Conservation (phyloP, 1,140 invertebrate genomes). For the Bombus affinis region DNA sequence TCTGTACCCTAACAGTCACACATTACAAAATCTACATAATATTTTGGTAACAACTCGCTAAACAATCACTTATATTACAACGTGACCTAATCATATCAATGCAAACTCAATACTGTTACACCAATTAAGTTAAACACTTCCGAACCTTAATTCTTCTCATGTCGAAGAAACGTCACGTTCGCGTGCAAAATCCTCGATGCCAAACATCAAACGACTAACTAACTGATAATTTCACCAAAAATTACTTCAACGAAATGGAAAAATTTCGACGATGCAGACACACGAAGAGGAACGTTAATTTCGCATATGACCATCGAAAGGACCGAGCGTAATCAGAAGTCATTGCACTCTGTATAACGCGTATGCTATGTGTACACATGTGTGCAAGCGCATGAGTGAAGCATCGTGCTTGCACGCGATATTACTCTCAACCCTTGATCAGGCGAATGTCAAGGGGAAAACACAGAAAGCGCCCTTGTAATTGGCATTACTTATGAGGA, state of each 20-base stretch:
- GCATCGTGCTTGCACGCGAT: neutral
- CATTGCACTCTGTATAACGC: constrained; percentile 2
- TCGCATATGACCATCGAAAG: neutral
- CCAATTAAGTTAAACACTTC: neutral
- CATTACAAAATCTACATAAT: neutral
- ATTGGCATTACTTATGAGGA: constrained; percentile 49
- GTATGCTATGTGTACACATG: neutral
- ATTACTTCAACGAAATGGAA: neutral
- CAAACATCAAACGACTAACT: neutral
- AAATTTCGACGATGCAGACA: neutral
- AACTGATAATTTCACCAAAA: neutral
- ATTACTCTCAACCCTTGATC: neutral
- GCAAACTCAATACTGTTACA: neutral
- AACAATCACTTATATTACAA: neutral
- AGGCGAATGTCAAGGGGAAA: neutral
- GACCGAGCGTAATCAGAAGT: constrained; percentile 17
- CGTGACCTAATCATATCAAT: too few species aligned
- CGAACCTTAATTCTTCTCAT: neutral
- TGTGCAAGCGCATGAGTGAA: neutral
- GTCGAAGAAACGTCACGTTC: neutral
- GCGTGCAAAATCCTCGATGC: too few species aligned
- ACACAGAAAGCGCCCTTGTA: constrained; percentile 20
- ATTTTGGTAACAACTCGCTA: neutral
- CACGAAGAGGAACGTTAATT: neutral
- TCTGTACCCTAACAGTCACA: neutral